Conservation (phyloP, 2,888 invertebrate species). For the Luperina nickerlii region DNA sequence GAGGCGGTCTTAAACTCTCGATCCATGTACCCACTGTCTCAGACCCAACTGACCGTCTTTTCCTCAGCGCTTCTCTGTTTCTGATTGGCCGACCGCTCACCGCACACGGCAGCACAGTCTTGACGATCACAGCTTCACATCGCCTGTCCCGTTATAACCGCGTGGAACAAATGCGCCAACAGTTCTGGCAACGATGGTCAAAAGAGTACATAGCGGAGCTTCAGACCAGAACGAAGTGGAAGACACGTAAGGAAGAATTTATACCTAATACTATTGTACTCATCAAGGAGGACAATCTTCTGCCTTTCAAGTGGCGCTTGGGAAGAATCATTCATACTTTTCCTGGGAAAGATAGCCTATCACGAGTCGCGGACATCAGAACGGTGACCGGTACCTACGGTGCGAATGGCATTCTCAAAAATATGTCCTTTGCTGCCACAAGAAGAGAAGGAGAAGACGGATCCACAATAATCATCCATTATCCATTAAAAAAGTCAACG, state of each 20-base stretch:
- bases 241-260: background rate
- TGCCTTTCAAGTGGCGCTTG: too few species aligned
- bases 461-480: too few species aligned
- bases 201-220: constrained; percentile 6
- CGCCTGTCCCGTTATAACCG: too few species aligned
- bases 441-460: background rate
- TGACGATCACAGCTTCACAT: too few species aligned
- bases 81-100: too few species aligned
- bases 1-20: constrained; percentile 1
- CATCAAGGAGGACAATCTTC: background rate
- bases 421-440: background rate
- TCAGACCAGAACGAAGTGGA: constrained; percentile 4
- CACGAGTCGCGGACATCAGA: too few species aligned
- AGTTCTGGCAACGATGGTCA: constrained; percentile 8
- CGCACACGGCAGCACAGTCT: too few species aligned
- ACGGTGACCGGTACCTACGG: too few species aligned
- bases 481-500: background rate
- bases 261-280: background rate
- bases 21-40: constrained; percentile 6
- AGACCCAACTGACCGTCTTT: constrained; percentile 2
- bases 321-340: too few species aligned
- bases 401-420: too few species aligned
- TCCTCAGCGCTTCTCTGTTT: constrained; percentile 2
- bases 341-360: too few species aligned
- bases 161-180: background rate